Evolutionary conservation across 2,113 vertebrate species (phyloP), one percentile per base, ranked within the genome.

Genomic region (Neomonachus schauinslandi): DNA sequence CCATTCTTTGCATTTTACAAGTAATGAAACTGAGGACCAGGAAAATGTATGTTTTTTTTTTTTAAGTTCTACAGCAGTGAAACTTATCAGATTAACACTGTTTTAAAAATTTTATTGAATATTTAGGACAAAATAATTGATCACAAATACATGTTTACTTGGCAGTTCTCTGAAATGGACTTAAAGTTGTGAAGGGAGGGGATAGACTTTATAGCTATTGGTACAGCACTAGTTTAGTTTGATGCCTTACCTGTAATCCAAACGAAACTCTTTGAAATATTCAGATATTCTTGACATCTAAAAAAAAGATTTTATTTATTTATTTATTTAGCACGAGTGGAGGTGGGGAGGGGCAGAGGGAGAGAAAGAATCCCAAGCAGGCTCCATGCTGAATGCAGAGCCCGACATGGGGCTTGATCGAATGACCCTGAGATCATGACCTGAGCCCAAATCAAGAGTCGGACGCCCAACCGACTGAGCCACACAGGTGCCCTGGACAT

Each of bases 201-300:
- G 13, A 12, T 11, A 42, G 36, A 81, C 11, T 36, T 89, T n/a
- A 22, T 42, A 74, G 28, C n/a, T 72, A 2, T 49, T 19, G 15
- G 10, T 61, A 16, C 7, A 67, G 16, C 18, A 9, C 7, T 53
- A 1, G 39, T 63, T 91, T 57, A 69, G n/a, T 85, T 61, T 61
- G 39, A n/a, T 85, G n/a, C 22, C 42, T 96, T 33, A 39, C 11
- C 10, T 42, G 0, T 71, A 67, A 65, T 94, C 21, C 22, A 63
- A 59, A 93, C 51, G 28, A 91, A 96, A 61, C 16, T n/a, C 36
- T 97, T 89, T 89, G 49, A 97, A 98, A 97, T 98, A 84, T 61
- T 98, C 86, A 96, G 65, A 83, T 96, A 95, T 71, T 96, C 98
- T 95, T 98, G 98, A 97, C 67, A 91, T 98, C 94, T 91, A 97